These are phyloP conservation scores for Cabera pusaria DNA, from an alignment of 2,888 invertebrate species.

Conservation along the genomic window DNA sequence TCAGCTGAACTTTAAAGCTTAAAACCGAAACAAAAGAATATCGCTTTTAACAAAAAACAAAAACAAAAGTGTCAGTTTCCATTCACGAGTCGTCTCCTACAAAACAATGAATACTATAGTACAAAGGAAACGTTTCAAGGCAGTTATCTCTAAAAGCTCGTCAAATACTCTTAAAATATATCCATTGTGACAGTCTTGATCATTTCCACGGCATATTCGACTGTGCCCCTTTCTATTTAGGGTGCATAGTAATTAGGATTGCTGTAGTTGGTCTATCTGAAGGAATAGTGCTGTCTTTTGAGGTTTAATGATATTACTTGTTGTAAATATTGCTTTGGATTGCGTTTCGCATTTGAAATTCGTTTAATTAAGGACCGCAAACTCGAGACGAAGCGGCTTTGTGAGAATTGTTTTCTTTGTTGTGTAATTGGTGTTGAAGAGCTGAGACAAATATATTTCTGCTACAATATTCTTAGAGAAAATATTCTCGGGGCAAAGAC, in stretches of 20 bases:
- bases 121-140: constrained; percentile 70
- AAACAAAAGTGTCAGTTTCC: constrained; percentile 51
- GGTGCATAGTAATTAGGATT: constrained; percentile 25
- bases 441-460: background rate
- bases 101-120: constrained; percentile 71
- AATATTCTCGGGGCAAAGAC: too few species aligned
- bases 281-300: constrained; percentile 7
- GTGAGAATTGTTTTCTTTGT: constrained; percentile 15
- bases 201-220: constrained; percentile 33
- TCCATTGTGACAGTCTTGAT: constrained; percentile 42
- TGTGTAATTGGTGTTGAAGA: constrained; percentile 2
- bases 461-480: too few species aligned
- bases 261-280: constrained; percentile 22
- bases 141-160: constrained; percentile 73
- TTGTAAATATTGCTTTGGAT: constrained; percentile 39
- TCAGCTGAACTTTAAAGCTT: constrained; percentile 24
- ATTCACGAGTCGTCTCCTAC: constrained; percentile 48
- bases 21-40: constrained; percentile 47
- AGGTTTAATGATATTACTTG: constrained; percentile 36
- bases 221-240: constrained; percentile 35
- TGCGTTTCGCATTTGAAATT: constrained; percentile 29
- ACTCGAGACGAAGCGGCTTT: constrained; percentile 9
- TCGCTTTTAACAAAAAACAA: constrained; percentile 46
- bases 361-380: constrained; percentile 21
- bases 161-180: constrained; percentile 69